Percentiles rank a stretch among this genome's conserved stretches.
These are phyloP conservation scores for Castor canadensis DNA, from an alignment of 2,113 vertebrate genomes.

Conservation along the genomic window DNA sequence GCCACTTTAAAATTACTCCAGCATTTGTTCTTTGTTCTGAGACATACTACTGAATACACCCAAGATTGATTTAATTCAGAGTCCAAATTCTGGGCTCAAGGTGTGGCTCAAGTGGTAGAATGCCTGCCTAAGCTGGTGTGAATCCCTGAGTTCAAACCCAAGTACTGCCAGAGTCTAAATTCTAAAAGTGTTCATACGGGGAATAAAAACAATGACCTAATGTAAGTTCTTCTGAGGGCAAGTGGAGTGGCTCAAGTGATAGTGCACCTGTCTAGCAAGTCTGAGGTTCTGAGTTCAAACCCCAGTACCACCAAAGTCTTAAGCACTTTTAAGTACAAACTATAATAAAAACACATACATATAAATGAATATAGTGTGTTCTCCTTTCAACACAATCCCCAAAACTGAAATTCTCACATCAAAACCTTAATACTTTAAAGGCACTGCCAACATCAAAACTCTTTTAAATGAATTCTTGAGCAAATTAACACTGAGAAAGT, in stretches of 20 bases:
- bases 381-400: neutral
- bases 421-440: neutral
- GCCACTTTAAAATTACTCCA: neutral
- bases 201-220: neutral
- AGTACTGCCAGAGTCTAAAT: neutral
- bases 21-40: neutral
- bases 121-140: too few relatives aligned
- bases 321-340: neutral
- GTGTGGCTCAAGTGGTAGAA: too few relatives aligned
- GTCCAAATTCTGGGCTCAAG: too few relatives aligned
- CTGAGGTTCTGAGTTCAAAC: too few relatives aligned
- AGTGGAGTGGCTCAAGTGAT: too few relatives aligned
- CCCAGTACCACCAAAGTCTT: too few relatives aligned
- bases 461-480: neutral
- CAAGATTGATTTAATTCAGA: slow-evolving; percentile 19
- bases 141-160: too few relatives aligned
- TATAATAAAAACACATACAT: neutral
- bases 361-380: neutral
- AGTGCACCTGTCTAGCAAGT: too few relatives aligned
- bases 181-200: neutral
- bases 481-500: neutral
- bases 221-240: neutral
- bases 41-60: neutral
- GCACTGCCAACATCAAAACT: neutral
- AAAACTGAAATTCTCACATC: neutral